Conservation (phyloP, 2,797 vertebrate species). For the Dromococcyx pavoninus region DNA sequence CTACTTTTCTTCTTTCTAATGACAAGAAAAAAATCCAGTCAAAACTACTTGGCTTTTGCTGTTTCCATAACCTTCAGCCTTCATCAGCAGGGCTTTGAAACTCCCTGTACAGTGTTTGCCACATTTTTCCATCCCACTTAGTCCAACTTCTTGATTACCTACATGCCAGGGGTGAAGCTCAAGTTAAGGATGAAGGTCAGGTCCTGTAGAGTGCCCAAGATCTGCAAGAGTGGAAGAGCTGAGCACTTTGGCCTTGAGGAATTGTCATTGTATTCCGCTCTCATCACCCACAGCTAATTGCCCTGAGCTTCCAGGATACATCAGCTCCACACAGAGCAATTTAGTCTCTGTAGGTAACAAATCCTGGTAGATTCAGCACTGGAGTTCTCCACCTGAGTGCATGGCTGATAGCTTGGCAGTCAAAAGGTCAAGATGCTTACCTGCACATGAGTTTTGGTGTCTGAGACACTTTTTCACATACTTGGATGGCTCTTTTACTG, state of each 20-base stretch:
- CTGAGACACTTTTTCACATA: neutral
- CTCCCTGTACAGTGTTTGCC: neutral
- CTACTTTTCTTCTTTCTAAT: neutral
- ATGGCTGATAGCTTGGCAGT: neutral
- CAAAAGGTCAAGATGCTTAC: conserved; percentile 26
- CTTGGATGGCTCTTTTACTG: neutral
- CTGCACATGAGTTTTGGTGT: neutral
- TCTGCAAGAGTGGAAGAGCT: neutral
- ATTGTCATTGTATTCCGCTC: neutral
- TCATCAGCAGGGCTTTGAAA: neutral
- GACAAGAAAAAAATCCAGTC: neutral
- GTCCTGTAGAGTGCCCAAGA: neutral
- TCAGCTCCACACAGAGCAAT: neutral
- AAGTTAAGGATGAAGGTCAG: neutral
- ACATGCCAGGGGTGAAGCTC: neutral
- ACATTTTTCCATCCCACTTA: neutral
- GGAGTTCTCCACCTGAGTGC: neutral
- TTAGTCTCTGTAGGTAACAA: neutral
- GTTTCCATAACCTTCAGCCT: neutral
- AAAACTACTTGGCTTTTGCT: neutral
- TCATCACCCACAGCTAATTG: neutral
- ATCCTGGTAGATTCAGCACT: neutral
- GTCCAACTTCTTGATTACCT: neutral
- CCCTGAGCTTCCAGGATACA: neutral
- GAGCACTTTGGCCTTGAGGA: neutral